Base-by-base conservation (phyloP, 2,888 invertebrate species). In the Lacanobia wlatinum region DNA sequence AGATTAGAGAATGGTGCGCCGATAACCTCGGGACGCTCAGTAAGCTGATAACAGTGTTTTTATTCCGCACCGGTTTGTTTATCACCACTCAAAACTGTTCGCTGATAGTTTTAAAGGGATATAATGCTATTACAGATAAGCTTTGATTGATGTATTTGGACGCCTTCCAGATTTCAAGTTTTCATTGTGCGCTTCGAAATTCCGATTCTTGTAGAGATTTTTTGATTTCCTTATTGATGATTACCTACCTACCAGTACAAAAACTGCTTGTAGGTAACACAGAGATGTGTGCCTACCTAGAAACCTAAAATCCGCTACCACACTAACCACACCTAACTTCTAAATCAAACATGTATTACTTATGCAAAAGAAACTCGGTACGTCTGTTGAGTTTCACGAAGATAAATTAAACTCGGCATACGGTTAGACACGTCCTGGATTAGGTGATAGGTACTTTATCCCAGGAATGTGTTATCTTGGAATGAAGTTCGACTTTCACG, bases 11-110 rank as follows among this genome's bases (percentile, higher is more conserved):
- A 77, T 56, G 66, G 65, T 60, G 66, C 56, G 43, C 62, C 78
- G 90, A 91, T 91, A 91, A 91, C 91, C 90, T 87, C 76, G 75
- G 71, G 83, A 69, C 65, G 82, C 83, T 82, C 87, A 73, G 82
- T 85, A 78, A 87, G 88, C 89, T 88, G 91, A 92, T 92, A 91
- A 91, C 87, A 84, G 73, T 87, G 90, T 89, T 90, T 89, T 89
- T 88, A 86, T 87, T 81, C 82, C 67, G 59, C 80, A 78, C 79
- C 69, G 78, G 65, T 73, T 82, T 83, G 78, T 80, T 87, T 89
- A 89, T 90, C 89, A 56, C 84, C 73, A 73, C 82, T 83, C 82
- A 78, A 84, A 86, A 87, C 80, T 79, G 87, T 81, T 83, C 76
- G 82, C 82, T 88, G 89, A 89, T 89, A 90, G 87, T 86, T 90